phyloP scores from a whole-genome alignment of 2,888 invertebrate genomes.

The Eledona agricola region DNA sequence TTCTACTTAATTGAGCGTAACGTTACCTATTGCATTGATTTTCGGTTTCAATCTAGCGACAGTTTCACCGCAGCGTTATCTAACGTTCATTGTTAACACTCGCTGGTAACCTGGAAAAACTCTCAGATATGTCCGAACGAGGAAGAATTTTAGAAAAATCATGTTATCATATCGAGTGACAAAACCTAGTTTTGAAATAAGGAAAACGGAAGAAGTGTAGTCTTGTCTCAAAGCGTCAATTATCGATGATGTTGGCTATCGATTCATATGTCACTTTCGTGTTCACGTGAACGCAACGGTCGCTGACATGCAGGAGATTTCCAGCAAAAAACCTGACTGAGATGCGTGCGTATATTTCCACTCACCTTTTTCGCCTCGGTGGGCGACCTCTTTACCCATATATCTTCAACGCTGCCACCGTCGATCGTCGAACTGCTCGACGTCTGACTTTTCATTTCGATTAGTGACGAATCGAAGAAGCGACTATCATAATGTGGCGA shows the following conservation, averaged over 20 bases:
- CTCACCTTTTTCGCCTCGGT: conserved; percentile 67
- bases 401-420: conserved; percentile 69
- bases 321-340: too few species aligned
- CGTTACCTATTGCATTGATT: too few species aligned
- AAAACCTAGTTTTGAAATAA: conserved; percentile 7
- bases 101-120: too few species aligned
- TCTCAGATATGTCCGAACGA: too few species aligned
- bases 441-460: conserved; percentile 81
- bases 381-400: conserved; percentile 74
- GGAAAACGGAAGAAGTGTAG: conserved; percentile 6
- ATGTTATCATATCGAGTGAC: not conserved
- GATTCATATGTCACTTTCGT: conserved; percentile 30
- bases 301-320: conserved; percentile 21
- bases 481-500: conserved; percentile 79
- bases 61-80: too few species aligned
- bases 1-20: too few species aligned
- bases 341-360: too few species aligned
- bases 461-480: conserved; percentile 83
- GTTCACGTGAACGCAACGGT: conserved; percentile 17
- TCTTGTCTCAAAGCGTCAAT: conserved; percentile 14
- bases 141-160: too few species aligned
- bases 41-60: too few species aligned
- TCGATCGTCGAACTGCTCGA: conserved; percentile 70
- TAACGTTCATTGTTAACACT: not conserved
- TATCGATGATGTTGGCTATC: conserved; percentile 25